Percentiles rank a stretch among this genome's conserved stretches.
phyloP scores from a whole-genome alignment of 2,797 vertebrate species.

The Bovichtus variegatus region DNA sequence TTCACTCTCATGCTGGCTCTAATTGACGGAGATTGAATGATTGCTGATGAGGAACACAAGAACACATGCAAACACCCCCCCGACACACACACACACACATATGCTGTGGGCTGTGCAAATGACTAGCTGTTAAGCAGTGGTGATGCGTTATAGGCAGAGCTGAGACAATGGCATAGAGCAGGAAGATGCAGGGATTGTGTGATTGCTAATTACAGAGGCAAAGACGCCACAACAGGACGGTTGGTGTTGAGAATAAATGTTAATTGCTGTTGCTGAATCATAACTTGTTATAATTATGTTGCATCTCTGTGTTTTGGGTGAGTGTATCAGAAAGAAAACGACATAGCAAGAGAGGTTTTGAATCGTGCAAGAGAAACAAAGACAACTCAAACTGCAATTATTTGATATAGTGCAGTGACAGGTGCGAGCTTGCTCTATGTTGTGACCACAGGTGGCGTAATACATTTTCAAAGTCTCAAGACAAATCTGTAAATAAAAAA shows the following conservation, averaged over 20 bases:
- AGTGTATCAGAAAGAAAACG: conserved; percentile 34
- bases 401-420: conserved; percentile 47
- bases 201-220: conserved; percentile 74
- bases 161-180: conserved; percentile 45
- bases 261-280: conserved; percentile 71
- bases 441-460: conserved; percentile 40
- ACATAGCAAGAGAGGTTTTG: conserved; percentile 24
- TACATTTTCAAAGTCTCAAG: not conserved
- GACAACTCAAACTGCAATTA: conserved; percentile 52
- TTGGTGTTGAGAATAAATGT: conserved; percentile 53
- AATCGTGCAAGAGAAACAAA: not conserved
- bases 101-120: conserved; percentile 7
- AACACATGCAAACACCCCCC: conserved; percentile 24
- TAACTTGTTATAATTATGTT: conserved; percentile 57
- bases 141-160: conserved; percentile 1
- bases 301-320: conserved; percentile 30
- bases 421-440: conserved; percentile 29
- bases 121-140: conserved; percentile 8
- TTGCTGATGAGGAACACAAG: conserved; percentile 54
- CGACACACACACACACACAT: not conserved
- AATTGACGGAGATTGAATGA: conserved; percentile 72
- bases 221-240: conserved; percentile 56
- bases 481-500: not conserved
- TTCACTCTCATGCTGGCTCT: conserved; percentile 48
- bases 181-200: conserved; percentile 47